Evolutionary conservation across 2,113 vertebrate species (phyloP).

Genomic region (Chaetodon auriga): DNA sequence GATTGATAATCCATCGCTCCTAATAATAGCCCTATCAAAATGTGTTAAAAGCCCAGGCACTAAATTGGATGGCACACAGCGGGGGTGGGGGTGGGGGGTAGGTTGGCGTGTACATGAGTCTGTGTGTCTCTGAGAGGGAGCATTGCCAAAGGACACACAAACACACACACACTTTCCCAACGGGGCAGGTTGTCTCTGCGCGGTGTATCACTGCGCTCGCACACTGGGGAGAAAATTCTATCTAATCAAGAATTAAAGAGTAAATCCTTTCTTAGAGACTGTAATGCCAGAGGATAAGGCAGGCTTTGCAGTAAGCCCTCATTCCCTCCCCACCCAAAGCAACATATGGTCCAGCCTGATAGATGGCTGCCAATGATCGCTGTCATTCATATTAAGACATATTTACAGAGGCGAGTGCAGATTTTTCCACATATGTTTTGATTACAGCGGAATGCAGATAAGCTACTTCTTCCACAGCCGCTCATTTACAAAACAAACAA

Average conservation of each 20-base stretch:
- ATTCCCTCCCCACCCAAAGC: conserved; percentile 75
- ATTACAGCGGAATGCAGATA: conserved; percentile 33
- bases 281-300: conserved; percentile 87
- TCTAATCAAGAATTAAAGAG: conserved; percentile 88
- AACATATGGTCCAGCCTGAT: conserved; percentile 84
- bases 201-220: conserved; percentile 72
- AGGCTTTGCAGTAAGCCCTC: conserved; percentile 84
- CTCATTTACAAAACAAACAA: conserved; percentile 45
- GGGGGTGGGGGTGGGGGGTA: no score
- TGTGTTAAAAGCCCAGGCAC: conserved; percentile 69
- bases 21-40: conserved; percentile 75
- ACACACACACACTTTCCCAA: conserved; percentile 38
- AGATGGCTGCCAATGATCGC: conserved; percentile 74
- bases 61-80: conserved; percentile 58
- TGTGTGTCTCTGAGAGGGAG: conserved; percentile 28
- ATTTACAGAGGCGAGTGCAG: conserved; percentile 52
- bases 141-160: conserved; percentile 39
- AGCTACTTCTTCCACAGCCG: neutral
- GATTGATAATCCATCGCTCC: conserved; percentile 81
- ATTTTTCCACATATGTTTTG: conserved; percentile 60
- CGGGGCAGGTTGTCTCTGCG: conserved; percentile 72
- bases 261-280: conserved; percentile 88
- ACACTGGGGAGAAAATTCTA: conserved; percentile 81
- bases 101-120: conserved; percentile 10
- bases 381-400: conserved; percentile 77